Evolutionary conservation across 53 echinoderm and acorn worm genomes (phyloP), one percentile per base, ranked within the genome.

Genomic region (Echinometra lucunter): DNA sequence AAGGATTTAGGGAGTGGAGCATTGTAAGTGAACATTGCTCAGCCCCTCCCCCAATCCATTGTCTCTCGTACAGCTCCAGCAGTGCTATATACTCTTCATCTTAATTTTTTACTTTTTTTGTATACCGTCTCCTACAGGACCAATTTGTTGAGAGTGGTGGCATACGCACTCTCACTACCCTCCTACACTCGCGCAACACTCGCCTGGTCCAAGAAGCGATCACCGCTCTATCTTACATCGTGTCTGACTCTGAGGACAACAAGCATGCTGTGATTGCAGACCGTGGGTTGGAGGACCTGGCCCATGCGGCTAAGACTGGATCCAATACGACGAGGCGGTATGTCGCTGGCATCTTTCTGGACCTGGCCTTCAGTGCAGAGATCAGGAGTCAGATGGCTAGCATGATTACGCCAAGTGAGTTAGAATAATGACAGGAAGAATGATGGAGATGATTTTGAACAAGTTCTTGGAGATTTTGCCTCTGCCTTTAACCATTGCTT

Each of bases 121-220:
- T n/a, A n/a, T n/a, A n/a, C n/a, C n/a, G n/a, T n/a, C n/a, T n/a
- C n/a, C n/a, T n/a, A 9, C 94, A 98, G 98, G 98, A 98, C 70
- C 97, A 97, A 90, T 98, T 97, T 96, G 98, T 98, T 19, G 98
- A 98, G 92, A 89, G 96, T 74, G 98, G 98, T 23, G 98, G 98
- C 7, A 92, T 97, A 49, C 89, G 95, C 44, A 98, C 97, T 27
- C 96, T 98, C 23, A 95, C 97, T 32, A 97, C 98, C 60, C 95
- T 98, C 37, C 97, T 98, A 1, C 98, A 97, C 45, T 97, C 97
- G 40, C 95, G 80, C 90, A 96, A 96, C 89, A 58, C 91, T 45
- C 95, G 98, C 0, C 83, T 98, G 19, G 97, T 98, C 70, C 98
- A 98, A 81, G 98, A 98, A 88, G 98, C 98, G 0, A 96, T 96